Evolutionary conservation across 2,797 vertebrate genomes (phyloP).

Genomic region (Leontopithecus rosalia): DNA sequence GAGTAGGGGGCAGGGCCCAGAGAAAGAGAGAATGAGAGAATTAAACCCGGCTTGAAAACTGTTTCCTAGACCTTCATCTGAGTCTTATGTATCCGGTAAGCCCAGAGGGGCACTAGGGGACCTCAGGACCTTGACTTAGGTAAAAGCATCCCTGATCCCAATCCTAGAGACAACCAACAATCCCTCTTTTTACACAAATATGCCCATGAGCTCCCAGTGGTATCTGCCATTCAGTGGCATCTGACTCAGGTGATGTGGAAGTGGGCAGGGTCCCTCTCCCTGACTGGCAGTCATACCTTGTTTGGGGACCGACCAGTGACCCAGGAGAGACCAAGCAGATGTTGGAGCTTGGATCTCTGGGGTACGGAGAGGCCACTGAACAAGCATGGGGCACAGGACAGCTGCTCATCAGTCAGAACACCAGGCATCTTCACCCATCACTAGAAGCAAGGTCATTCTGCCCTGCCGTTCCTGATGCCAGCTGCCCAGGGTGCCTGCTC

Average conservation of each 20-base stretch:
- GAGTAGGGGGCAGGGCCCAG: slow-evolving; percentile 3
- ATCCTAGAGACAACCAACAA: not conserved
- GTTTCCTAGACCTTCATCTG: not conserved
- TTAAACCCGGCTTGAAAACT: not conserved
- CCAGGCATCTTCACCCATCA: slow-evolving; percentile 45
- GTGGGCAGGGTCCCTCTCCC: not conserved
- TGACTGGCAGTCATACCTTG: not conserved
- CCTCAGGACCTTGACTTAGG: not conserved
- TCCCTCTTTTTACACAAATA: not conserved
- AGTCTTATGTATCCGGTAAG: not conserved
- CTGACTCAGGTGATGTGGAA: not conserved
- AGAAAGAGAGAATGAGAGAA: not conserved
- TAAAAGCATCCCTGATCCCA: not conserved
- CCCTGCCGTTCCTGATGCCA: not conserved
- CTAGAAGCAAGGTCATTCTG: slow-evolving; percentile 71
- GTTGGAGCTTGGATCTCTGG: not conserved
- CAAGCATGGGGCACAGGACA: not conserved
- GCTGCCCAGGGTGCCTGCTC: not conserved
- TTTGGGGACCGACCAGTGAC: not conserved
- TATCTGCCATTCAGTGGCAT: not conserved
- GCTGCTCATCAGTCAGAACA: not conserved
- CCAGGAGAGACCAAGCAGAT: not conserved
- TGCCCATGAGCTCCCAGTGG: not conserved
- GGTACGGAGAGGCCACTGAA: not conserved
- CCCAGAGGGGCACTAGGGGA: too few relatives aligned